Base-by-base conservation (phyloP, 2,888 invertebrate genomes). In the Acronicta aceris region DNA sequence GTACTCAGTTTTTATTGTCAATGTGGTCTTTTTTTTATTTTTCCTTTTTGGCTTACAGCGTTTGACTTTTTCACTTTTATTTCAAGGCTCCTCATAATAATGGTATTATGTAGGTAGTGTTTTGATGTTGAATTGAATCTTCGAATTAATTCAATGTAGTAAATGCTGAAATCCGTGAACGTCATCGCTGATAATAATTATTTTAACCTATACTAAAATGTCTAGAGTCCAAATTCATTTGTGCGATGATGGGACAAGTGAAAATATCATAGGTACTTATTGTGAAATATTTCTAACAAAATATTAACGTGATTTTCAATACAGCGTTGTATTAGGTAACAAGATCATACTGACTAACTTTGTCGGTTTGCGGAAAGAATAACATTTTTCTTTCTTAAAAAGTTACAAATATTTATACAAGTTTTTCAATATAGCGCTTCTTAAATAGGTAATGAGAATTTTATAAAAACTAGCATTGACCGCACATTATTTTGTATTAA, bases 381-480 rank as follows among this genome's bases (percentile, higher is more conserved):
- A 65, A 54, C 42, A 66, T 54, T 41, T 45, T n/a, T 38, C 27
- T 21, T 42, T 15, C 16, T 13, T 21, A 17, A 15, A 43, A 59
- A n/a, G 40, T 40, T 25, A 30, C n/a, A n/a, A n/a, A n/a, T 15
- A 15, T 45, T 2, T 21, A 21, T 10, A 12, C 10, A 40, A 54
- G 49, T 54, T 57, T 61, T 48, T 57, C 17, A 50, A 21, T 53
- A 40, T 9, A 56, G 52, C 53, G 66, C 63, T 63, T 58, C 68
- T 59, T 36, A 4, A 21, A 54, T 68, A 73, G 68, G 52, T 73
- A 73, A 74, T 73, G 64, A 61, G 21, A 41, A 76, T 54, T 50
- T 64, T 76, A 76, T 76, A 46, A 21, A 54, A 61, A 52, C 64
- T 47, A 74, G 27, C 56, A 52, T 36, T 48, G 64, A 64, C 54